phyloP scores from a whole-genome alignment of 2,113 vertebrate species.

The Anoura caudifer region DNA sequence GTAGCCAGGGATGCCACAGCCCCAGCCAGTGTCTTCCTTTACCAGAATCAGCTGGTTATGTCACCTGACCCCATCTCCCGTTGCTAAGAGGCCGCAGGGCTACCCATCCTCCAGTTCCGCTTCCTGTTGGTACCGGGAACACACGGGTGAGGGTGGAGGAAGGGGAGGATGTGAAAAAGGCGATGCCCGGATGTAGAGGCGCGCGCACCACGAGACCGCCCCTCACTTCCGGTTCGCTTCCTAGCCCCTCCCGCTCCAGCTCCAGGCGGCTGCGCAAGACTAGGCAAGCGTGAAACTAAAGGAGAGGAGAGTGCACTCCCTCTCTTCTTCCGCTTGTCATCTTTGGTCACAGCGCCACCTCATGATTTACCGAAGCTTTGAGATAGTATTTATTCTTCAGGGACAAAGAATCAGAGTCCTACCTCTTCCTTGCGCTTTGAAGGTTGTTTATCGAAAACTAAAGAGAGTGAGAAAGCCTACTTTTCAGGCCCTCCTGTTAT shows the following conservation, averaged over 20 bases:
- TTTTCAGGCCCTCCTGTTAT: not conserved
- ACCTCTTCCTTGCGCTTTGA: not conserved
- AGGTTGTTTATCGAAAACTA: not conserved
- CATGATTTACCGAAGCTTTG: not conserved
- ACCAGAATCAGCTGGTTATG: constrained; percentile 40
- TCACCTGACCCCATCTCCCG: constrained; percentile 40
- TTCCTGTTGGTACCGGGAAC: not conserved
- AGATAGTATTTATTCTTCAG: not conserved
- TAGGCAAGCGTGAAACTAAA: not conserved
- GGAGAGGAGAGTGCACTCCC: not conserved
- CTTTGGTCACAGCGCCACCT: constrained; percentile 53
- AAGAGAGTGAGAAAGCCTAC: not conserved
- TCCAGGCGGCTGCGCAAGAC: not conserved
- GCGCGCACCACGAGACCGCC: not conserved
- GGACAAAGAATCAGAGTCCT: not conserved
- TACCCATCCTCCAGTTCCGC: constrained; percentile 39
- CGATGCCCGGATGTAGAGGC: constrained; percentile 56
- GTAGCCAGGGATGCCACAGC: not conserved
- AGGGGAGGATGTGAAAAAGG: rapidly evolving
- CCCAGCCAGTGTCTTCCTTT: not conserved
- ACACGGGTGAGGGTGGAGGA: rapidly evolving
- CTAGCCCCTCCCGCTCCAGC: not conserved
- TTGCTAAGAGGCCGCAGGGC: constrained; percentile 4
- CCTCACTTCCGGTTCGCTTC: not conserved
- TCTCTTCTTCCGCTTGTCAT: not conserved